These are phyloP conservation scores for Diplogasteroides magnus DNA, from an alignment of 1,140 invertebrate genomes.

Conservation along the genomic window DNA sequence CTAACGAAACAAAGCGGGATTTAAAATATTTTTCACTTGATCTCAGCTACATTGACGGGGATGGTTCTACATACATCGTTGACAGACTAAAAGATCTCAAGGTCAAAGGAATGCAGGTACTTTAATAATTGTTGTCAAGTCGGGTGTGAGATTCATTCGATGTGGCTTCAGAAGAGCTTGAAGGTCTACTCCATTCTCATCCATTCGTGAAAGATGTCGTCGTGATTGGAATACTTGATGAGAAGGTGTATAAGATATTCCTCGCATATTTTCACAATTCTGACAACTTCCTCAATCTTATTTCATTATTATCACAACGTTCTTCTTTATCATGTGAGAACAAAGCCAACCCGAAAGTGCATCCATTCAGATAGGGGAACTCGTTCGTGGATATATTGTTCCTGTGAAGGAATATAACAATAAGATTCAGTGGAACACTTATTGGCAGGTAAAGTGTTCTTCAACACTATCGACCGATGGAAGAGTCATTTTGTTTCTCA, in stretches of 20 bases:
- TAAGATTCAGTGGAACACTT: background rate
- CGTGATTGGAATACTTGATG: conserved; percentile 73
- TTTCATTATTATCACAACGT: no score
- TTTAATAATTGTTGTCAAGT: background rate
- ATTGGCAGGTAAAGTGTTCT: background rate
- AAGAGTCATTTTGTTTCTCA: no score
- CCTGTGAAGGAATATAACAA: background rate
- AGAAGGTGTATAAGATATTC: no score
- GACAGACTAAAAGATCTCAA: conserved; percentile 83
- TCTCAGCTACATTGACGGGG: conserved; percentile 69
- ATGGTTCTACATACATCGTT: conserved; percentile 67
- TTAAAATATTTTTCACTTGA: conserved; percentile 67
- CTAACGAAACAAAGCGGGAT: no score
- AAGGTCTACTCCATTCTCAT: conserved; percentile 71
- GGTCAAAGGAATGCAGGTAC: conserved; percentile 70
- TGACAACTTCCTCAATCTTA: no score
- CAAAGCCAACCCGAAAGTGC: background rate
- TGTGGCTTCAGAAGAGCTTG: conserved; percentile 78
- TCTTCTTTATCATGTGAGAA: no score
- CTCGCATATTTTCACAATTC: conserved; percentile 52
- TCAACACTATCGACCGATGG: no score
- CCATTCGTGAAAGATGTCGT: conserved; percentile 73
- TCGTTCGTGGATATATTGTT: background rate
- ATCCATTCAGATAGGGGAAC: background rate
- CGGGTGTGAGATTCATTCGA: background rate